These are phyloP conservation scores for Tromatobia lineatoria DNA, from an alignment of 2,888 invertebrate species.

Conservation along the genomic window DNA sequence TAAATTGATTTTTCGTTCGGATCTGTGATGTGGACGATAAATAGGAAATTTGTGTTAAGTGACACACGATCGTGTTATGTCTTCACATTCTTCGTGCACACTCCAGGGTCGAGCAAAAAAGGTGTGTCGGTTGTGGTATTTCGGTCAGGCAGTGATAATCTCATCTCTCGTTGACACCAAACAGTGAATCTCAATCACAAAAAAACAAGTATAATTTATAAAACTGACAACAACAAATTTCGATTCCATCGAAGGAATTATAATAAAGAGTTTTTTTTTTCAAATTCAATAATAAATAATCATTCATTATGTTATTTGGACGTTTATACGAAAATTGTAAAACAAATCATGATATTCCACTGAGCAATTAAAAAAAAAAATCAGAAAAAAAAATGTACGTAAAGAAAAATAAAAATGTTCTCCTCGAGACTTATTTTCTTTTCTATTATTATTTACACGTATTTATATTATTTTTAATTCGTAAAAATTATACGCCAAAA, in stretches of 20 bases:
- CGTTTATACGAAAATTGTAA: too few species aligned
- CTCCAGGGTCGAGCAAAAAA: conserved; percentile 36
- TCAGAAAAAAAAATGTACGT: neutral
- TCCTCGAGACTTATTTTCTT: too few species aligned
- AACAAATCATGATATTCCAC: neutral
- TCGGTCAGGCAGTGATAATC: conserved; percentile 19
- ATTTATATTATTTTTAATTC: too few species aligned
- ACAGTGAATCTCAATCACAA: neutral
- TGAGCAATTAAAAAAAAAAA: neutral
- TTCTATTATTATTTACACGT: too few species aligned
- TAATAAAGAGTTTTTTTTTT: too few species aligned
- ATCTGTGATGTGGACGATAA: neutral
- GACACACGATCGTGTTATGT: conserved; percentile 8
- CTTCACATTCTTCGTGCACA: conserved; percentile 5
- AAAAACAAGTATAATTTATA: neutral
- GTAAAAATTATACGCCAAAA: too few species aligned
- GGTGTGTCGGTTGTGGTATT: conserved; percentile 43
- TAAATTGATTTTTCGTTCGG: conserved; percentile 2
- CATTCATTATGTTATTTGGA: too few species aligned
- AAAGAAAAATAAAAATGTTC: neutral
- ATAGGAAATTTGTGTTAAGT: conserved; percentile 4
- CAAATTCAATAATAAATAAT: too few species aligned
- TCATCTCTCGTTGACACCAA: conserved; percentile 1
- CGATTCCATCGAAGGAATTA: too few species aligned
- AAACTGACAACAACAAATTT: neutral